Evolutionary conservation across 2,113 vertebrate genomes (phyloP).

Genomic region (Oncorhynchus mykiss): DNA sequence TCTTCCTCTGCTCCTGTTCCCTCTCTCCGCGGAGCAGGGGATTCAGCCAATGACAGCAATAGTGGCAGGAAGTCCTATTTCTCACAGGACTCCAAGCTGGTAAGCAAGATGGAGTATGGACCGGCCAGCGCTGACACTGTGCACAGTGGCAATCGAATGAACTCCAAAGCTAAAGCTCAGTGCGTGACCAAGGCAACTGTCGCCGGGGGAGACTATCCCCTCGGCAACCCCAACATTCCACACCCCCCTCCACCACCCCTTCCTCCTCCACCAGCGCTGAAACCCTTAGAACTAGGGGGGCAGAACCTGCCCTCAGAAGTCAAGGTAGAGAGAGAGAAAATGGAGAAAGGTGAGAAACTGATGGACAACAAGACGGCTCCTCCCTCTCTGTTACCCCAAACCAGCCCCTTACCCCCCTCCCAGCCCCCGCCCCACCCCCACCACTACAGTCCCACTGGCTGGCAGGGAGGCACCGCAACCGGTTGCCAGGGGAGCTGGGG

Average conservation of each 20-base stretch:
- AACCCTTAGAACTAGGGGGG: slow-evolving; percentile 81
- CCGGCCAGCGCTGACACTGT: slow-evolving; percentile 47
- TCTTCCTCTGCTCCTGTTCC: slow-evolving; percentile 58
- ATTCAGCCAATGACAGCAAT: slow-evolving; percentile 63
- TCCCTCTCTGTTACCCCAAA: slow-evolving; percentile 71
- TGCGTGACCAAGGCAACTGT: slow-evolving; percentile 67
- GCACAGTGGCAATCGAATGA: slow-evolving; percentile 63
- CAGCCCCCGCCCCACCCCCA: slow-evolving; percentile 67
- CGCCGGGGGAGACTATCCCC: slow-evolving; percentile 71
- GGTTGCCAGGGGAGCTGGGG: slow-evolving; percentile 75
- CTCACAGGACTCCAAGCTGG: slow-evolving; percentile 74
- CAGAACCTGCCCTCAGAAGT: slow-evolving; percentile 70
- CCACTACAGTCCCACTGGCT: slow-evolving; percentile 76
- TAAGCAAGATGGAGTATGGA: slow-evolving; percentile 74
- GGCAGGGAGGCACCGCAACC: slow-evolving; percentile 71
- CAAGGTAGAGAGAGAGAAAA: slow-evolving; percentile 81
- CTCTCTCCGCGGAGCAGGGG: slow-evolving; percentile 62
- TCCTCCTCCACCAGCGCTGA: slow-evolving; percentile 89
- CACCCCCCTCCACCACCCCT: slow-evolving; percentile 79
- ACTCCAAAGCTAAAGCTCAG: slow-evolving; percentile 71
- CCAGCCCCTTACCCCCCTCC: slow-evolving; percentile 64
- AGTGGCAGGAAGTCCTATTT: slow-evolving; percentile 74
- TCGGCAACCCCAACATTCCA: slow-evolving; percentile 67
- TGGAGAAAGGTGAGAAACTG: slow-evolving; percentile 79
- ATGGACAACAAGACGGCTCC: slow-evolving; percentile 69